Evolutionary conservation across 2,797 vertebrate genomes (phyloP).

Genomic region (Falco novaeseelandiae): DNA sequence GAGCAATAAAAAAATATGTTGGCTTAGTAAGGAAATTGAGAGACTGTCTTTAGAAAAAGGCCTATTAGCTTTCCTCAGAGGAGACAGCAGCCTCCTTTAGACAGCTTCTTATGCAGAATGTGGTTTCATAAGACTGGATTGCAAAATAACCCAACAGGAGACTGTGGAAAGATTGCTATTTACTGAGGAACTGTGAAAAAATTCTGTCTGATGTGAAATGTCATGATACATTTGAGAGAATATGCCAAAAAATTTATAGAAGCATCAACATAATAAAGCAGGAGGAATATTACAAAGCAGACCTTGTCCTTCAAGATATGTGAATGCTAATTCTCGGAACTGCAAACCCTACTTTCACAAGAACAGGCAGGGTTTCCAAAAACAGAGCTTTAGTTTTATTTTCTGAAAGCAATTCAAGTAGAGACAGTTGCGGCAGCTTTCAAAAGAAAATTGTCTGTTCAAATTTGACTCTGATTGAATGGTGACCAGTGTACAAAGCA

Average conservation of each 20-base stretch:
- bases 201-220: neutral
- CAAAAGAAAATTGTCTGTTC: neutral
- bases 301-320: neutral
- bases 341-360: neutral
- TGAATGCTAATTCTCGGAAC: neutral
- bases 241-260: neutral
- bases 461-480: neutral
- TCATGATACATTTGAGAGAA: neutral
- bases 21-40: neutral
- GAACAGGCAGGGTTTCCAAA: neutral
- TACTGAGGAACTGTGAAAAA: neutral
- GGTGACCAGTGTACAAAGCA: neutral
- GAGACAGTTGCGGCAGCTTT: neutral
- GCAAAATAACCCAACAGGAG: neutral
- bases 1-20: neutral
- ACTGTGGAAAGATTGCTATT: neutral
- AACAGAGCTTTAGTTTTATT: neutral
- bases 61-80: neutral
- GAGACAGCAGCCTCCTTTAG: neutral
- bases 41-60: neutral
- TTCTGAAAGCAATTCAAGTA: neutral
- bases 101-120: neutral
- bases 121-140: neutral
- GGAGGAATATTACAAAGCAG: neutral
- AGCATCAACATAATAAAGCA: neutral